A percentile compares a stretch with the other conserved stretches of the same genome.
Evolutionary conservation across 2,888 invertebrate species (phyloP).

Genomic region (Dysmachus trigonus): DNA sequence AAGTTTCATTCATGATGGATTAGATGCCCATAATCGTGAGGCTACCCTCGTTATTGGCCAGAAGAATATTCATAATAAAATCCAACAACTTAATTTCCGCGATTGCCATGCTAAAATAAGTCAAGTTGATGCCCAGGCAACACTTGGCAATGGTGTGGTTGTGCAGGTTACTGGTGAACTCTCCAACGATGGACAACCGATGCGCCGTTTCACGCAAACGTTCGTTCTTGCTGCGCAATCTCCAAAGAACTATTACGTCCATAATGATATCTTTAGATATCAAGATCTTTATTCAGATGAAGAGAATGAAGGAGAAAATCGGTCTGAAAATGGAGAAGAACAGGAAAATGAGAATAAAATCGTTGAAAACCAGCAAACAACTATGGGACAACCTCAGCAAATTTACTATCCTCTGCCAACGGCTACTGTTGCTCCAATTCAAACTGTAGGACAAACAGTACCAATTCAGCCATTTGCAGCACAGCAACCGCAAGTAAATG

Average conservation of each 20-base stretch:
- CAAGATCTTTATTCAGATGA: slow-evolving; percentile 80
- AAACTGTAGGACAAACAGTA: slow-evolving; percentile 46
- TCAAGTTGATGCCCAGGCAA: slow-evolving; percentile 95
- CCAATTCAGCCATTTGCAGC: slow-evolving; percentile 51
- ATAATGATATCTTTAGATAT: slow-evolving; percentile 98
- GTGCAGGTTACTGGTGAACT: slow-evolving; percentile 98
- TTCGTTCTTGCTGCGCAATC: slow-evolving; percentile 95
- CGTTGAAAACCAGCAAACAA: slow-evolving; percentile 41
- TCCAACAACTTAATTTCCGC: slow-evolving; percentile 92
- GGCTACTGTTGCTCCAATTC: slow-evolving; percentile 34
- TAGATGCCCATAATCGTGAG: slow-evolving; percentile 84
- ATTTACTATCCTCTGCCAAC: slow-evolving; percentile 61
- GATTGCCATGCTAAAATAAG: slow-evolving; percentile 98
- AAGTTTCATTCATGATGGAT: slow-evolving; percentile 93
- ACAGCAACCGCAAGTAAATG: slow-evolving; percentile 60
- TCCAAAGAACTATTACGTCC: slow-evolving; percentile 97
- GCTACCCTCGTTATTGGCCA: slow-evolving; percentile 87
- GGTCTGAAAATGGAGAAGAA: slow-evolving; percentile 64
- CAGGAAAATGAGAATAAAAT: slow-evolving; percentile 54
- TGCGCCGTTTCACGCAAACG: slow-evolving; percentile 98
- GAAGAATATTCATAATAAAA: slow-evolving; percentile 94
- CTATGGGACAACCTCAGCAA: slow-evolving; percentile 52
- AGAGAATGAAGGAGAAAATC: slow-evolving; percentile 65
- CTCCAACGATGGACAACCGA: slow-evolving; percentile 94
- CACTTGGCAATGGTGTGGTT: slow-evolving; percentile 92